These are phyloP conservation scores for Gallirallus australis DNA, from an alignment of 2,797 vertebrate species.

Conservation along the genomic window DNA sequence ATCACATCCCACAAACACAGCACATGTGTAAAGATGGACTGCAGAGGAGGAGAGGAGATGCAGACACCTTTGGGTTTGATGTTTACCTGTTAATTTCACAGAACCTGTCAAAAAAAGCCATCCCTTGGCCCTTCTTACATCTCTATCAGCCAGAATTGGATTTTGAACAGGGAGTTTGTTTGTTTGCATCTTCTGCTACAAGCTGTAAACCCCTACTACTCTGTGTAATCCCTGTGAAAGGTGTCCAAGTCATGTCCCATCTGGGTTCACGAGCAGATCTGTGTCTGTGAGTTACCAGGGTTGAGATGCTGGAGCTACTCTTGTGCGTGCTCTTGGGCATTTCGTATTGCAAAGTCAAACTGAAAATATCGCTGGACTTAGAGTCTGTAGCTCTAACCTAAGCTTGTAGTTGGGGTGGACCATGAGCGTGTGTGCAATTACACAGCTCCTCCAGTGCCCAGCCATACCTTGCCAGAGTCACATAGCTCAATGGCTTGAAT, in stretches of 20 bases:
- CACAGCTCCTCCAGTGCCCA: not conserved
- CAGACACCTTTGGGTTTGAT: not conserved
- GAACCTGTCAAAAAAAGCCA: not conserved
- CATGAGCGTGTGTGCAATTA: accelerated
- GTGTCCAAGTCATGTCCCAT: not conserved
- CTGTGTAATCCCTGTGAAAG: accelerated
- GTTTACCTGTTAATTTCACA: not conserved
- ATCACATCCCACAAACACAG: not conserved
- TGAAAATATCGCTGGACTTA: not conserved
- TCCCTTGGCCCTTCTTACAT: not conserved
- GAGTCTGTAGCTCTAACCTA: not conserved
- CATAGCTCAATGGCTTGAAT: accelerated
- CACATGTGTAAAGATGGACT: not conserved
- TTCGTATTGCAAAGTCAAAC: not conserved
- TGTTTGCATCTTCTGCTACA: not conserved
- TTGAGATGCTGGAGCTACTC: not conserved
- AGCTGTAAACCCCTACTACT: not conserved
- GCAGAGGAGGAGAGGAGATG: not conserved
- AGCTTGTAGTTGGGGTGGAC: not conserved
- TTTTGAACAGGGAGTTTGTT: not conserved
- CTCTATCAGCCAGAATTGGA: not conserved
- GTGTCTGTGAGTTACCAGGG: not conserved
- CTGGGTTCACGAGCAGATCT: not conserved
- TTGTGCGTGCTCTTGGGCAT: not conserved
- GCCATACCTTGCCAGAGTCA: accelerated